These are phyloP conservation scores for Galagoides demidoff DNA, from an alignment of 2,797 vertebrate species.

Conservation along the genomic window DNA sequence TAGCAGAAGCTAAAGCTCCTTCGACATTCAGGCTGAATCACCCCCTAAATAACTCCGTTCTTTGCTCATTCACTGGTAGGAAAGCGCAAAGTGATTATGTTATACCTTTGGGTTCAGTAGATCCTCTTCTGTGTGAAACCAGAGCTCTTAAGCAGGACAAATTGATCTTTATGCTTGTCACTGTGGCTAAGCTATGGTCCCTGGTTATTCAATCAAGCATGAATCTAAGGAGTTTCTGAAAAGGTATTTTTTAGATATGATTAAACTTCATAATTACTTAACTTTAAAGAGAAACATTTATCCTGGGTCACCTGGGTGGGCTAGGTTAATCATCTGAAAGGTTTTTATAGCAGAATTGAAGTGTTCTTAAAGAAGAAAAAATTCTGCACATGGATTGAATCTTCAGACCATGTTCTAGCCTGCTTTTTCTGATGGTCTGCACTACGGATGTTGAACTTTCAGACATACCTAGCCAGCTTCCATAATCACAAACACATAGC, in stretches of 20 bases:
- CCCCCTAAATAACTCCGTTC: not conserved
- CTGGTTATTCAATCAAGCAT: not conserved
- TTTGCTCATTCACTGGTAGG: not conserved
- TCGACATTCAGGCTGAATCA: not conserved
- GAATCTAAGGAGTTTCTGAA: not conserved
- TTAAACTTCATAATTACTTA: not conserved
- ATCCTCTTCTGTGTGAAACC: not conserved
- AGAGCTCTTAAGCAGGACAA: not conserved
- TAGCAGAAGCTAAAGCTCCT: not conserved
- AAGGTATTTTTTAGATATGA: not conserved
- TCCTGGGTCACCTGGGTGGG: not conserved
- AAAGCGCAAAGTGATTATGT: not conserved
- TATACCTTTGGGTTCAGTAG: not conserved
- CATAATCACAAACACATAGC: not conserved
- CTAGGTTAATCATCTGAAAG: not conserved
- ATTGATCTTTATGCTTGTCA: not conserved
- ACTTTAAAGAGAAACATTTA: not conserved
- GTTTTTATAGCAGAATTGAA: not conserved
- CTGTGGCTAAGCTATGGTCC: rapidly evolving
- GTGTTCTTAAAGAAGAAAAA: not conserved
- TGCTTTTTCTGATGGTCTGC: not conserved
- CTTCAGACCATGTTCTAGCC: not conserved
- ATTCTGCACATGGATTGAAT: not conserved
- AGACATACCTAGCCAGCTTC: not conserved
- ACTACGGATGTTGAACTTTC: not conserved